Percentiles rank a stretch among this genome's conserved stretches.
Evolutionary conservation across 30 jellyfish, hydroid and myxozoan species (phyloP).

Genomic region (Chironex yamaguchii): DNA sequence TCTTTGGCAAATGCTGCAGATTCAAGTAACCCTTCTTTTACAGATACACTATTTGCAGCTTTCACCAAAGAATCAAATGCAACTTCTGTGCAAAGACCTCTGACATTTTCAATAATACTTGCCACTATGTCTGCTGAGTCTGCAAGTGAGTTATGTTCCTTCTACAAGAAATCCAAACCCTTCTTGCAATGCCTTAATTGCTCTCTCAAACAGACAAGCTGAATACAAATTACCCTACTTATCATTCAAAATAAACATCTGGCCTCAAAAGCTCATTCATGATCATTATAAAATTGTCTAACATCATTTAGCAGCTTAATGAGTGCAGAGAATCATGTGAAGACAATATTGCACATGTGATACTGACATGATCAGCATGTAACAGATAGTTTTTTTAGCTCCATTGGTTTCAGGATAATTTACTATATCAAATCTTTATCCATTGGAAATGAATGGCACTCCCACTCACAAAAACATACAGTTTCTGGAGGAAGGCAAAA

Average conservation of each 20-base stretch:
- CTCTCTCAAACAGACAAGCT: slow-evolving; percentile 25
- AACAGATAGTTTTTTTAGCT: slow-evolving; percentile 31
- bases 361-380: slow-evolving; percentile 70
- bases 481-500: slow-evolving; percentile 12
- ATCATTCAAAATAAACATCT: slow-evolving; percentile 5
- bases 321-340: no score
- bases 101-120: no score
- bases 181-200: not conserved
- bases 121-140: no score
- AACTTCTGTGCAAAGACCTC: no score
- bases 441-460: slow-evolving; percentile 44
- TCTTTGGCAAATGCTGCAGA: no score
- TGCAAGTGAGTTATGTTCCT: not conserved
- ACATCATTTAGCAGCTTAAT: no score
- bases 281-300: not conserved
- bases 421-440: slow-evolving; percentile 18
- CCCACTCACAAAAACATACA: slow-evolving; percentile 46
- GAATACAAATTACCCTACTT: slow-evolving; percentile 3
- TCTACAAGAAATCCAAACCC: slow-evolving; percentile 17
- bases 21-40: no score
- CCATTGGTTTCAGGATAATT: no score
- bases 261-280: slow-evolving; percentile 15
- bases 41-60: no score
- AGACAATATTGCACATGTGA: no score
- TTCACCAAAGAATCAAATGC: no score